Base-by-base conservation (phyloP, 1,140 invertebrate species). In the Melanaphis sacchari region DNA sequence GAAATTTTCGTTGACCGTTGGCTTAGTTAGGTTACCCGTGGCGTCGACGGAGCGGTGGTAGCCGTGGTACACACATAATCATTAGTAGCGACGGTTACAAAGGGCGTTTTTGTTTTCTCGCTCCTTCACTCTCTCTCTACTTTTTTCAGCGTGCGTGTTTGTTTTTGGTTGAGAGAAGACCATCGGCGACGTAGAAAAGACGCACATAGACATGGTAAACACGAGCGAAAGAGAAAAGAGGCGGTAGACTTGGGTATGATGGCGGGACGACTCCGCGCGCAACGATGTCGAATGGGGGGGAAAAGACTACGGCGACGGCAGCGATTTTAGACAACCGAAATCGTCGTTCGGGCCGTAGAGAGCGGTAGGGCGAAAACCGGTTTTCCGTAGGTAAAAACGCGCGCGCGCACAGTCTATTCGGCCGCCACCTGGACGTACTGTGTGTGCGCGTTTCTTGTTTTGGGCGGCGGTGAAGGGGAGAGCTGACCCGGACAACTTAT, bases 321-420 rank as follows among this genome's bases (percentile, higher is more conserved):
- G 52, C 31, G 52, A 31, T 90, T 90, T 90, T 40, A 40, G 26
- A 90, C 88, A 59, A 90, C 88, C 88, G 88, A 90, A 90, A 90
- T 90, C 88, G 88, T 52, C 87, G 88, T 59, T 31, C 49, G 36
- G 22, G 21, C 46, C 59, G 59, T 5, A 76, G 59, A 76, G 11
- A 21, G 59, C 59, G 59, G 59, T 76, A 76, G 87, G 87, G 43
- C 82, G 24, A 76, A 76, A 76, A 76, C 59, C 59, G 59, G 59
- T 76, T 76, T 76, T 18, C 59, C 15, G 59, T 76, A 76, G 31
- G 15, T 76, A 76, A 31, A n/a, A 5, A n/a, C 59, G 59, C 59
- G 59, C 59, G 59, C 59, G 9, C 59, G n/a, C 59, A n/a, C 15
- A 6, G 18, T 76, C 36, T 76, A 76, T n/a, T 76, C 59, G 59